phyloP scores from a whole-genome alignment of 2,113 vertebrate genomes.

The Catharus minimus region DNA sequence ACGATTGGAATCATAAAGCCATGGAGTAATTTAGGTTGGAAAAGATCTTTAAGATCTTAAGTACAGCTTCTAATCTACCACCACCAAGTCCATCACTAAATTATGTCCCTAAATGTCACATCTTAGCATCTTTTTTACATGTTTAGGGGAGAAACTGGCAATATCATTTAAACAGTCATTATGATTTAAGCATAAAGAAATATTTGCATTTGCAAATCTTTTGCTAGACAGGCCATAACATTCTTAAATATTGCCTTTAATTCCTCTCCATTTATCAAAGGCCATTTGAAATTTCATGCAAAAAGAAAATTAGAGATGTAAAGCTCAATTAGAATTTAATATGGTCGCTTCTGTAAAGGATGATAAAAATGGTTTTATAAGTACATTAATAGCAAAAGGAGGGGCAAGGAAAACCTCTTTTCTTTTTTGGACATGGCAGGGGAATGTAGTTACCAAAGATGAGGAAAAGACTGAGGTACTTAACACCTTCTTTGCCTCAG shows the following conservation, averaged over 20 bases:
- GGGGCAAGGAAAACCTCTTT: neutral
- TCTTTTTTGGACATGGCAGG: accelerated
- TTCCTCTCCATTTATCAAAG: neutral
- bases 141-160: neutral
- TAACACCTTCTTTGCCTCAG: neutral
- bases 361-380: neutral
- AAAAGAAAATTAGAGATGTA: neutral
- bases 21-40: neutral
- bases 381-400: neutral
- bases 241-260: neutral
- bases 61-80: neutral
- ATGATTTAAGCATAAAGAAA: neutral
- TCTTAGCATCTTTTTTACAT: neutral
- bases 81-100: neutral
- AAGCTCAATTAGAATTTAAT: neutral
- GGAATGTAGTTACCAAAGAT: neutral
- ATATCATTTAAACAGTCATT: neutral
- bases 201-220: neutral
- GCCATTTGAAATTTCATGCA: neutral
- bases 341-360: neutral
- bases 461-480: neutral
- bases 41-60: neutral
- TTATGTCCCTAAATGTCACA: neutral
- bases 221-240: neutral
- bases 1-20: neutral